phyloP scores from a whole-genome alignment of 2,888 invertebrate species.

The Amphipyra berbera region DNA sequence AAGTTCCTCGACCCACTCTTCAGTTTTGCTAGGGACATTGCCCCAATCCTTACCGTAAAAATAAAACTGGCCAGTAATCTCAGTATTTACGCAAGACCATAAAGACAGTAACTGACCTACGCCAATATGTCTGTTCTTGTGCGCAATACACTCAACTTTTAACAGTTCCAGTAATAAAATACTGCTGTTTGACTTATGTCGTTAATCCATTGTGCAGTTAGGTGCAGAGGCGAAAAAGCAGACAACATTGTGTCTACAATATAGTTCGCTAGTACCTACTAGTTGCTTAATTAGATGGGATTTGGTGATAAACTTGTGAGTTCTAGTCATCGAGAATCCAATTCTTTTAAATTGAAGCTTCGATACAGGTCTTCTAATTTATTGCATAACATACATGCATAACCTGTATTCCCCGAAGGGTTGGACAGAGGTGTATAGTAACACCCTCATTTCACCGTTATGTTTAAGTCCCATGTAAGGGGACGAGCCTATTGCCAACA shows the following conservation, averaged over 20 bases:
- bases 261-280: slow-evolving; percentile 57
- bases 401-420: too few species aligned
- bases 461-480: too few species aligned
- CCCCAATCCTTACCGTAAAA: slow-evolving; percentile 7
- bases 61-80: slow-evolving; percentile 35
- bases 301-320: slow-evolving; percentile 23
- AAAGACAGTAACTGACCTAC: slow-evolving; percentile 66
- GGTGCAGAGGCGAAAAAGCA: slow-evolving; percentile 65
- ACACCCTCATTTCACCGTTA: too few species aligned
- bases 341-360: too few species aligned
- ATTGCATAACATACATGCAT: too few species aligned
- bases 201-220: slow-evolving; percentile 81
- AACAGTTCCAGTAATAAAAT: slow-evolving; percentile 73
- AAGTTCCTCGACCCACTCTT: too few species aligned
- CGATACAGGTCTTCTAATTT: too few species aligned
- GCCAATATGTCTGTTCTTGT: slow-evolving; percentile 57
- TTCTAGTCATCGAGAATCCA: not conserved
- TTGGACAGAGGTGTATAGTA: too few species aligned
- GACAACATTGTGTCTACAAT: slow-evolving; percentile 74
- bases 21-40: too few species aligned
- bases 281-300: slow-evolving; percentile 40
- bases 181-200: slow-evolving; percentile 74
- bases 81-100: slow-evolving; percentile 34
- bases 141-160: slow-evolving; percentile 70
- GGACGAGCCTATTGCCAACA: too few species aligned